A percentile compares a stretch with the other conserved stretches of the same genome.
These are phyloP conservation scores for Nesogale talazaci DNA, from an alignment of 2,113 vertebrate species.

Conservation along the genomic window DNA sequence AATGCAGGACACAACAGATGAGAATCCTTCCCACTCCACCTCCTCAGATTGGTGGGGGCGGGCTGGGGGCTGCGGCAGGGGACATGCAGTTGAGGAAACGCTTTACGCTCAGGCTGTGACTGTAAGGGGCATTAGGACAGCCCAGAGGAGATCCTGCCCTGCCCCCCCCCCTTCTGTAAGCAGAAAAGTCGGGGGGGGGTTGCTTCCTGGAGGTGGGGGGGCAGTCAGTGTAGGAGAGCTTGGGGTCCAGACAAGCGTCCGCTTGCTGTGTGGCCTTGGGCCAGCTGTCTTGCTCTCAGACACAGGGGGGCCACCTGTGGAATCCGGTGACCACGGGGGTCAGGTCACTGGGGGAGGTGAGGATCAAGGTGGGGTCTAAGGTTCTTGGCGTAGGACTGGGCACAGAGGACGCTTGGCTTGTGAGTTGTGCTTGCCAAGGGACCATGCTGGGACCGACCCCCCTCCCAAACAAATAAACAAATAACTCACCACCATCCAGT, in stretches of 20 bases:
- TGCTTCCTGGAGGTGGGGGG: conserved; percentile 19
- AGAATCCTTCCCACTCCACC: neutral
- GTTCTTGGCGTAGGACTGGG: neutral
- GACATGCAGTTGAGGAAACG: too few species aligned
- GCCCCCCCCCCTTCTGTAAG: neutral
- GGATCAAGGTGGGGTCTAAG: too few species aligned
- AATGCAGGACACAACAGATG: neutral
- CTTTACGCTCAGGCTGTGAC: too few species aligned
- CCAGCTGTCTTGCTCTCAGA: neutral
- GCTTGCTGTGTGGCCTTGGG: neutral
- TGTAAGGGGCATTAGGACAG: neutral
- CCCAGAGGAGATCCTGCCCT: too few species aligned
- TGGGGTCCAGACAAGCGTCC: neutral
- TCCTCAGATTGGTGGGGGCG: too few species aligned
- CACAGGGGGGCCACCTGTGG: neutral
- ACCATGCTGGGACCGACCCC: neutral
- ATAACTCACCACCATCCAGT: too few species aligned
- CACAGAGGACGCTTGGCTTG: neutral
- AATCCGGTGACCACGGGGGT: accelerated
- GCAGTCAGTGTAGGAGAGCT: neutral
- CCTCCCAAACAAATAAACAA: too few species aligned
- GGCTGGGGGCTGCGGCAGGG: too few species aligned
- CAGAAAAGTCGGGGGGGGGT: neutral
- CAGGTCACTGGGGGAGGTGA: neutral
- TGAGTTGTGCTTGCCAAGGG: neutral